A percentile compares a stretch with the other conserved stretches of the same genome.
These are phyloP conservation scores for Butorides virescens DNA, from an alignment of 2,113 vertebrate genomes.

Conservation along the genomic window DNA sequence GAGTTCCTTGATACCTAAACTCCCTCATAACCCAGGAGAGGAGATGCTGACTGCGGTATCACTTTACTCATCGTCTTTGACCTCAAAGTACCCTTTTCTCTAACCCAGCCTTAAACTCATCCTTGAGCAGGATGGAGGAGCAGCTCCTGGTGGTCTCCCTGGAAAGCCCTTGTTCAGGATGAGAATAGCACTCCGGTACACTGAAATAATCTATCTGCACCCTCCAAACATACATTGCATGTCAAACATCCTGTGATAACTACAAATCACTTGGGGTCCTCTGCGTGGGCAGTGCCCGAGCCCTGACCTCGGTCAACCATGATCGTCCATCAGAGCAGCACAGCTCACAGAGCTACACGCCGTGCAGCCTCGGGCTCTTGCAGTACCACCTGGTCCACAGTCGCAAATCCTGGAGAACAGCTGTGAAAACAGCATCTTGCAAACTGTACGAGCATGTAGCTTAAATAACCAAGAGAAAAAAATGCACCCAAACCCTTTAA, in stretches of 20 bases:
- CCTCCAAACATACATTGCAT: not conserved
- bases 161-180: not conserved
- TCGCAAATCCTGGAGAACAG: not conserved
- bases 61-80: not conserved
- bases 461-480: not conserved
- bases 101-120: not conserved
- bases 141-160: not conserved
- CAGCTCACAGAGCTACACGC: accelerated
- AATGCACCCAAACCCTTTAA: not conserved
- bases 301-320: accelerated
- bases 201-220: not conserved
- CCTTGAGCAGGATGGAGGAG: not conserved
- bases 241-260: not conserved
- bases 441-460: not conserved
- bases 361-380: accelerated
- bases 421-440: not conserved
- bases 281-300: not conserved
- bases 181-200: not conserved
- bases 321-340: not conserved
- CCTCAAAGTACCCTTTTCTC: not conserved
- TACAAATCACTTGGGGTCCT: not conserved
- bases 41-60: not conserved
- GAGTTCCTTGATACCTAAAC: not conserved
- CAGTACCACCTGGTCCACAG: not conserved
- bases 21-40: not conserved